Percentiles rank a stretch among this genome's conserved stretches.
Evolutionary conservation across 2,888 invertebrate species (phyloP).

Genomic region (Mimumesa dahlbomi): DNA sequence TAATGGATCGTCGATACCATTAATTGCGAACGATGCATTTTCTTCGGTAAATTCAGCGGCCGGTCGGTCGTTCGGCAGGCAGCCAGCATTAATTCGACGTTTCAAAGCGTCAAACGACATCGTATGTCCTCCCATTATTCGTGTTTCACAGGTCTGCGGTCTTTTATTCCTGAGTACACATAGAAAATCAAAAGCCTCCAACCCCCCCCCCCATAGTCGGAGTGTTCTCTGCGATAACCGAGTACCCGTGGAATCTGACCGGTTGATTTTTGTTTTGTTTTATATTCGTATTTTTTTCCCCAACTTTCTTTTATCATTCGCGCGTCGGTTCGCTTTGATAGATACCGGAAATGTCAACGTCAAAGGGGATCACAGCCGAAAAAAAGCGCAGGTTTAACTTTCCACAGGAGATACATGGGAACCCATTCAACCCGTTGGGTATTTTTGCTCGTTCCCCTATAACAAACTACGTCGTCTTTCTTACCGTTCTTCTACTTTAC

Average conservation of each 20-base stretch:
- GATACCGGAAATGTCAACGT: slow-evolving; percentile 10
- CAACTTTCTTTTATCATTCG: neutral
- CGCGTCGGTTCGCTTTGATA: neutral
- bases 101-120: slow-evolving; percentile 14
- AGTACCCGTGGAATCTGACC: neutral
- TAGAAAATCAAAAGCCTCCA: too few species aligned
- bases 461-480: too few species aligned
- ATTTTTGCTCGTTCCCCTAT: slow-evolving; percentile 1
- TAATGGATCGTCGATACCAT: slow-evolving; percentile 54
- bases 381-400: slow-evolving; percentile 10
- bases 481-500: neutral
- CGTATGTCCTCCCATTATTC: slow-evolving; percentile 1
- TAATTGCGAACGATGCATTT: slow-evolving; percentile 49
- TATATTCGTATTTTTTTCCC: neutral
- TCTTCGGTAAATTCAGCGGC: slow-evolving; percentile 38
- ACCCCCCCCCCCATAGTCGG: too few species aligned
- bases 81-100: slow-evolving; percentile 32
- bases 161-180: neutral
- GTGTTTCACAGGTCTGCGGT: neutral
- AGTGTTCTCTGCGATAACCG: too few species aligned
- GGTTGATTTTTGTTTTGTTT: neutral
- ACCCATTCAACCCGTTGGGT: neutral
- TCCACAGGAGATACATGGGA: neutral
- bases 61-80: too few species aligned
- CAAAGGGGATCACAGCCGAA: slow-evolving; percentile 25